Evolutionary conservation across 2,113 vertebrate genomes (phyloP).

Genomic region (Gnathonemus echidnorhynchus): DNA sequence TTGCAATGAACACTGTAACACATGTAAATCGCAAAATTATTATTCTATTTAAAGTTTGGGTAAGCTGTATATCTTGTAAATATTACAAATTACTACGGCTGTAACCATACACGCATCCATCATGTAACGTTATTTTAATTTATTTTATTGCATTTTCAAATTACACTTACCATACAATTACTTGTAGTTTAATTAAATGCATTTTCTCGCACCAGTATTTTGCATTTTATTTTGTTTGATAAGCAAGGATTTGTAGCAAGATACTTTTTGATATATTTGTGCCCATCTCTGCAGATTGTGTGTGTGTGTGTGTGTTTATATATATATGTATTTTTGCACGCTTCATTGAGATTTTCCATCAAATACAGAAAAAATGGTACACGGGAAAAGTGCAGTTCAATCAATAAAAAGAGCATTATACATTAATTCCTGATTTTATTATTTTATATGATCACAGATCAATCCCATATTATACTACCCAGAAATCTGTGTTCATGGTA

Average conservation of each 20-base stretch:
- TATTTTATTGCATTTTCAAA: background rate
- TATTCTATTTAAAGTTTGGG: background rate
- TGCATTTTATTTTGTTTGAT: background rate
- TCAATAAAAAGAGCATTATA: background rate
- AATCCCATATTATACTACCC: background rate
- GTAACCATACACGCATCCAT: background rate
- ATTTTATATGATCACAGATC: background rate
- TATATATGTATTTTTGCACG: background rate
- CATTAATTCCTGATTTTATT: background rate
- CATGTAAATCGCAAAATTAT: background rate
- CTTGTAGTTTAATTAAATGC: background rate
- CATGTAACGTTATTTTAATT: background rate
- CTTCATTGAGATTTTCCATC: background rate
- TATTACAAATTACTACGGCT: background rate
- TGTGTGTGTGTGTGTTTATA: background rate
- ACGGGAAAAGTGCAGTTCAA: background rate
- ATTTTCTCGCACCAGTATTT: background rate
- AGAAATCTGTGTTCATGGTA: background rate
- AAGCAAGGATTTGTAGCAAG: background rate
- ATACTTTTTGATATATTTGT: background rate
- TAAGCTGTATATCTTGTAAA: background rate
- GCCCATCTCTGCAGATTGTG: background rate
- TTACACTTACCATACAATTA: background rate
- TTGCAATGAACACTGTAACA: background rate
- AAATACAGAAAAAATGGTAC: background rate